Percentiles rank a stretch among this genome's conserved stretches.
These are phyloP conservation scores for Sus cebifrons DNA, from an alignment of 2,797 vertebrate species.

Conservation along the genomic window DNA sequence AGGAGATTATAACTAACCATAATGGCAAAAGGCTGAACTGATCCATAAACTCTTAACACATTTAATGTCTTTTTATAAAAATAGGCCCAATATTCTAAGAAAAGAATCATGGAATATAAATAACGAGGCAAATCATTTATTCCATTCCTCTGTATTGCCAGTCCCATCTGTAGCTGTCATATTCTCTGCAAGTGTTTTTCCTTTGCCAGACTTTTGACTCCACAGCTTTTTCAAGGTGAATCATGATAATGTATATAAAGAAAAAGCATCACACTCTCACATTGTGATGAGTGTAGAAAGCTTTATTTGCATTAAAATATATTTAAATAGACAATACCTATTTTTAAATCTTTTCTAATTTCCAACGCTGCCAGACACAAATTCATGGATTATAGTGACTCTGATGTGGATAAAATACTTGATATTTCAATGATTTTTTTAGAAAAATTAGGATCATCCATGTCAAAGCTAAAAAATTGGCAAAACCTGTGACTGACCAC, in stretches of 20 bases:
- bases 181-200: neutral
- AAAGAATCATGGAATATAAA: conserved; percentile 53
- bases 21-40: neutral
- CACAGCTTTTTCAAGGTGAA: conserved; percentile 72
- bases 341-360: conserved; percentile 46
- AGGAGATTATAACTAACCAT: neutral
- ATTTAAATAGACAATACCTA: neutral
- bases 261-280: conserved; percentile 40
- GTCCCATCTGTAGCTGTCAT: conserved; percentile 66
- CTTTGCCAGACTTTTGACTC: conserved; percentile 49
- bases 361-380: neutral
- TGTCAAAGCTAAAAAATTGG: neutral
- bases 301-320: conserved; percentile 55
- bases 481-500: neutral
- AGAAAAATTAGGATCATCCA: neutral
- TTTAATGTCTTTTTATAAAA: conserved; percentile 72
- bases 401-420: neutral
- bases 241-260: conserved; percentile 52
- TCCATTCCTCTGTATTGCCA: conserved; percentile 22
- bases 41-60: conserved; percentile 12
- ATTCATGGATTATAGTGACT: neutral
- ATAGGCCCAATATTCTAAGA: conserved; percentile 30
- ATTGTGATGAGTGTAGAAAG: neutral
- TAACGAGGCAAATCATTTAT: conserved; percentile 23
- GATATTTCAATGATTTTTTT: neutral